Conservation (phyloP, 2,113 vertebrate genomes). For the Polypterus senegalus region DNA sequence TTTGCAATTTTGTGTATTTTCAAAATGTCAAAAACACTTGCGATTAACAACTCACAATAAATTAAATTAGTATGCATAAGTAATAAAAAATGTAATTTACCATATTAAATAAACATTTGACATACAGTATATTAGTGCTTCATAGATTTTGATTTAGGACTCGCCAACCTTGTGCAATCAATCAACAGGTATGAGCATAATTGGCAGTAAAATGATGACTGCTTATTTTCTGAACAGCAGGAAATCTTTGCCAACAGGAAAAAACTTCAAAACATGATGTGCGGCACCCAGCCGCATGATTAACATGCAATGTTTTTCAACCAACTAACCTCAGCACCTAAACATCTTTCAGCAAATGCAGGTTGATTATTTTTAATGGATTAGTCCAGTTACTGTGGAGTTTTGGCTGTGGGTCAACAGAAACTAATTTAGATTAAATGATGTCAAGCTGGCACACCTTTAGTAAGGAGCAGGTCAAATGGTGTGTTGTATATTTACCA, state of each 20-base stretch:
- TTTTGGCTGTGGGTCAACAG: conserved; percentile 6
- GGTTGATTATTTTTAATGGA: conserved; percentile 6
- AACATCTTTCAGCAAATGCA: conserved; percentile 1
- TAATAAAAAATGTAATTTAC: too few species aligned
- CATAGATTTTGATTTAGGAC: too few species aligned
- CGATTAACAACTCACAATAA: too few species aligned
- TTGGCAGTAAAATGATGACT: conserved; percentile 4
- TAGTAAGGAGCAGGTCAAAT: conserved; percentile 4
- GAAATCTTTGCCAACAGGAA: conserved; percentile 10
- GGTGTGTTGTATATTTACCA: not conserved
- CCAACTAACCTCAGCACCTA: conserved; percentile 3
- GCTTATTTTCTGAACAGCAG: conserved; percentile 11
- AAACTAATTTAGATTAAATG: conserved; percentile 12
- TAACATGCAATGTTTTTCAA: conserved; percentile 8
- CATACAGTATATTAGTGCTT: too few species aligned
- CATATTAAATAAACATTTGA: too few species aligned
- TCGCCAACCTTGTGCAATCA: not conserved
- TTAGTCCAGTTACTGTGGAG: conserved; percentile 6
- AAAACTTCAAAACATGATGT: conserved; percentile 9
- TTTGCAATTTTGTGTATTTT: too few species aligned
- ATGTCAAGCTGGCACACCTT: conserved; percentile 6
- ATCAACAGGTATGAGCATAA: conserved; percentile 13
- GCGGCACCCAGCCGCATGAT: conserved; percentile 5
- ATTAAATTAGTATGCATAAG: too few species aligned
- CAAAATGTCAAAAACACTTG: too few species aligned